Percentiles rank a stretch among this genome's conserved stretches.
These are phyloP conservation scores for Orthonyx spaldingii DNA, from an alignment of 2,113 vertebrate genomes.

Conservation along the genomic window DNA sequence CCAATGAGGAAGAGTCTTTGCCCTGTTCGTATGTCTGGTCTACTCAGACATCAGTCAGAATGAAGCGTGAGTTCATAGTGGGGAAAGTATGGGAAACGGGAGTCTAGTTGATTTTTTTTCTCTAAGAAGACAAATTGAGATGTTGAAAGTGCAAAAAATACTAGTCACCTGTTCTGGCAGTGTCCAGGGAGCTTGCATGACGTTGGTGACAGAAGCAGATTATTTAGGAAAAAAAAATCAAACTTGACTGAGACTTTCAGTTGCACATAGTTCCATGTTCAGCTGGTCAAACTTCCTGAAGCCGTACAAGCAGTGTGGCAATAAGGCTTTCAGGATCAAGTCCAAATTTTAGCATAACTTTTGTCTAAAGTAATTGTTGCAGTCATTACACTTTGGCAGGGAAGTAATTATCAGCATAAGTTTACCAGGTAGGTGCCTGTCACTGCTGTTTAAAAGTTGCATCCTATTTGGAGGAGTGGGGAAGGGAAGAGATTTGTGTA, in stretches of 20 bases:
- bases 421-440: background rate
- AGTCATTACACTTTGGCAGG: background rate
- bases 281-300: background rate
- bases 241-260: background rate
- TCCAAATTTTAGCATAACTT: background rate
- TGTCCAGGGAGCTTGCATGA: background rate
- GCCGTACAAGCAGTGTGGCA: background rate
- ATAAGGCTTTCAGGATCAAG: background rate
- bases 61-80: rapidly evolving
- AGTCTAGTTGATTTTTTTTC: background rate
- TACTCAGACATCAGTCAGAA: background rate
- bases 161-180: background rate
- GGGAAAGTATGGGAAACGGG: background rate
- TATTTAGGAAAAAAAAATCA: background rate
- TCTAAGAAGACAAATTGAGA: background rate
- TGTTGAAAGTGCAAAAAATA: background rate
- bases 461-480: background rate
- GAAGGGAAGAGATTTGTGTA: background rate
- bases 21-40: rapidly evolving
- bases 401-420: background rate
- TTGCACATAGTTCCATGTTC: background rate
- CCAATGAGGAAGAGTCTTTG: rapidly evolving
- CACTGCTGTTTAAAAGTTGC: background rate
- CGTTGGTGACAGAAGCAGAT: background rate
- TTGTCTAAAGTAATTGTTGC: background rate